These are phyloP conservation scores for Caenorhabditis panamensis DNA, from an alignment of 2,888 invertebrate species.

Conservation along the genomic window DNA sequence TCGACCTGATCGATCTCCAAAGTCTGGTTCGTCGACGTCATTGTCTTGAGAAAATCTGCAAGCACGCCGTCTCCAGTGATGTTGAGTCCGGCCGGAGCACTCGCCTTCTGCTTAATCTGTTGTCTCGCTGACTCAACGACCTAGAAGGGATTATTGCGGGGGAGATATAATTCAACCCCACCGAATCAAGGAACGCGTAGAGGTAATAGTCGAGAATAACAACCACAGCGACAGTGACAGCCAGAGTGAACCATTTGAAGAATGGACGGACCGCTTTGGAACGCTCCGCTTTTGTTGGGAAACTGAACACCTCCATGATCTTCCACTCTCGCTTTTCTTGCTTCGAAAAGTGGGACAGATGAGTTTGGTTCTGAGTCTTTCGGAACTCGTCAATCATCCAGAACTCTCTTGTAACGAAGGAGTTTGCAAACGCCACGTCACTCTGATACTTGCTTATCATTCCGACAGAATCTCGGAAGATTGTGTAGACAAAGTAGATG, in stretches of 20 bases:
- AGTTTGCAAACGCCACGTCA: conserved; percentile 77
- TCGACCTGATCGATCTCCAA: conserved; percentile 63
- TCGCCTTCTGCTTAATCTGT: conserved; percentile 48
- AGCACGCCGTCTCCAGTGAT: conserved; percentile 69
- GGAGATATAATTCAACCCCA: conserved; percentile 17
- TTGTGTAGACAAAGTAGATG: conserved; percentile 74
- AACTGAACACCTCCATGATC: conserved; percentile 68
- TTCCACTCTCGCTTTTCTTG: conserved; percentile 66
- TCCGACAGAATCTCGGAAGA: conserved; percentile 73
- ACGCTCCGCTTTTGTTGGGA: conserved; percentile 72
- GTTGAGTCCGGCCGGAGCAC: conserved; percentile 47
- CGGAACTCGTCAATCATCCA: conserved; percentile 77
- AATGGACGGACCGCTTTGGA: conserved; percentile 68
- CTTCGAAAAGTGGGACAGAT: conserved; percentile 62
- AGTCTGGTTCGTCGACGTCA: conserved; percentile 64
- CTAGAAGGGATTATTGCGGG: neutral
- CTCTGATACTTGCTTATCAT: conserved; percentile 73
- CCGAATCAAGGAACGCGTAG: conserved; percentile 67
- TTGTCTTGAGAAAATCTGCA: conserved; percentile 69
- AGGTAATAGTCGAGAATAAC: conserved; percentile 71
- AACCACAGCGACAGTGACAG: conserved; percentile 64
- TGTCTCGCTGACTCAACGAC: conserved; percentile 51
- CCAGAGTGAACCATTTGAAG: conserved; percentile 69
- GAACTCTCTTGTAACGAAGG: conserved; percentile 74
- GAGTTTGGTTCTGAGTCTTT: conserved; percentile 44